Base-by-base conservation (phyloP, 2,888 invertebrate species). In the Pollenia amentaria region DNA sequence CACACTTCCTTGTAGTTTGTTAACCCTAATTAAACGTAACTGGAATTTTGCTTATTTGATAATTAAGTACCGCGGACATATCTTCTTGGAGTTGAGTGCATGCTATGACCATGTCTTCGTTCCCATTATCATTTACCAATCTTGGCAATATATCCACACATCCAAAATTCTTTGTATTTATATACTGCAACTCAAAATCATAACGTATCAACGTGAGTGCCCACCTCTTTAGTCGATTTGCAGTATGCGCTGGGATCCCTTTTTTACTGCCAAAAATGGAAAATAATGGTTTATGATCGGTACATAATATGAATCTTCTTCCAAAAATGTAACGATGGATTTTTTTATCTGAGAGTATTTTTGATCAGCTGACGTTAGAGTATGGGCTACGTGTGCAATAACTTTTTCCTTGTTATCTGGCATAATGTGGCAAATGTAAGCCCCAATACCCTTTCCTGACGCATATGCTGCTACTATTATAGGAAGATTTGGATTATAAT, bases 281-380 rank as follows among this genome's bases (percentile, higher is more conserved):
- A 8, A 53, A 10, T 53, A 53, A 10, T 8, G 87, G 84, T 29
- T 87, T 84, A 21, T 80, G 77, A 42, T 84, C 87, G 4, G 86
- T 83, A 14, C 75, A 14, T 0, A 85, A 62, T 3, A 75, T 76
- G 55, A 81, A 87, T 46, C 80, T 87, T 21, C 76, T 57, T 7
- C 87, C 87, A 64, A 84, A 87, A n/a, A 80, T 21, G 18, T 48
- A 87, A n/a, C 72, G 78, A 64, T 80, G 62, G 38, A 83, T 72
- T 11, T 62, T 48, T 51, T 80, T 48, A 48, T 46, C 11, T 46
- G 46, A 11, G 46, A 46, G 14, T 48, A 48, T 11, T 55, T 55
- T 4, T 81, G 84, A 6, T 78, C 84, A 77, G 81, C 84, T 4
- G 78, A 64, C 16, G 80, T 57, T 10, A 86, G 62, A 62, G 55